Evolutionary conservation across 2,888 invertebrate genomes (phyloP), one percentile per base, ranked within the genome.

Genomic region (Mythimna loreyi): DNA sequence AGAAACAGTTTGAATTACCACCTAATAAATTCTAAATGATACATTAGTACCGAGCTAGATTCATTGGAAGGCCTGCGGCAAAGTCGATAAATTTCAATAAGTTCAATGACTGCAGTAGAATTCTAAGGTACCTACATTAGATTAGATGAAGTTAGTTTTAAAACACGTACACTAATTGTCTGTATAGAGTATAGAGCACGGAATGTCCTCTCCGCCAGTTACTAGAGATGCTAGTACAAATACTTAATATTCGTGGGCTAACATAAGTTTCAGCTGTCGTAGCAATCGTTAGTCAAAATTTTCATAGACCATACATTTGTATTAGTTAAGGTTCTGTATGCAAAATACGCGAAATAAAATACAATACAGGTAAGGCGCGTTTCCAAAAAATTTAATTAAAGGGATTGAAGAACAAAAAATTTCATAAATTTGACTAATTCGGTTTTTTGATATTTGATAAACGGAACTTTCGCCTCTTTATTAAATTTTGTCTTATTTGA

Each of bases 161-260:
- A 73, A 78, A 67, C 69, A 59, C 49, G 58, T 67, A 58, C 55
- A 67, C 78, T 82, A 80, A 82, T 80, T 80, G 82, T 68, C 65
- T 30, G 55, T 74, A 8, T 25, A 61, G 73, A 63, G 69, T 4
- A 55, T 16, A 62, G 62, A 62, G 28, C 4, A 40, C 6, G 21
- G 55, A 62, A 40, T 16, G 13, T 0, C 11, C 3, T 1, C n/a
- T 19, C n/a, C n/a, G 19, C 28, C 19, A 33, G 13, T 13, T 33
- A 25, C 8, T 0, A 25, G 25, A 55, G 23, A 13, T n/a, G 11
- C 28, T 0, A 53, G 11, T 40, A 13, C 40, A 6, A 40, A 40
- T 49, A 49, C 6, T 49, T 23, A 19, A 21, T 3, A 47, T n/a
- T 21, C 9, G 47, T 23, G 47, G 21, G 21, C 9, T 47, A 21